Conservation (phyloP, 2,797 vertebrate species). For the Xenopus petersii region DNA sequence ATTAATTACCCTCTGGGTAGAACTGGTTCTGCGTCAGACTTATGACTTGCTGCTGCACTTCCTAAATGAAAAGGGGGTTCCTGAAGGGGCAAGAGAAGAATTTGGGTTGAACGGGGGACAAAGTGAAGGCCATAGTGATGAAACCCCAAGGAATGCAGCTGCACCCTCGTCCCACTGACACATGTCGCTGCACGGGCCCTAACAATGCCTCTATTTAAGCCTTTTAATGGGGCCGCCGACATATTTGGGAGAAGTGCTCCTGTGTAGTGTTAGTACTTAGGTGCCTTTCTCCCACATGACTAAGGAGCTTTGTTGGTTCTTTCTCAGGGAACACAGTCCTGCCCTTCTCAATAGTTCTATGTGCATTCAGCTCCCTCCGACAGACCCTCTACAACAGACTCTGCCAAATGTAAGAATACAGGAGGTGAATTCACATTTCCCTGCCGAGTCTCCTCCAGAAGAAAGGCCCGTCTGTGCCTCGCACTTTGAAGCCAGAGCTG, state of each 20-base stretch:
- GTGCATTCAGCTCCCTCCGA: constrained; percentile 51
- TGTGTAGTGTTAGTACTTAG: constrained; percentile 53
- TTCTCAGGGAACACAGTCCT: constrained; percentile 69
- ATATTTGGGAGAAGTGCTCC: constrained; percentile 22
- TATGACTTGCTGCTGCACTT: no score
- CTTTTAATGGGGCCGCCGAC: not conserved
- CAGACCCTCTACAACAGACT: constrained; percentile 74
- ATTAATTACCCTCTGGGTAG: no score
- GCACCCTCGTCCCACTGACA: no score
- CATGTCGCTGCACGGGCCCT: no score
- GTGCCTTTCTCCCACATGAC: constrained; percentile 62
- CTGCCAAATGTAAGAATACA: constrained; percentile 77
- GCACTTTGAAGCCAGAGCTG: constrained; percentile 76
- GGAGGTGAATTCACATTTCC: constrained; percentile 75
- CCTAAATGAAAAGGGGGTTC: no score
- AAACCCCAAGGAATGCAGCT: no score
- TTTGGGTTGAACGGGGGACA: no score
- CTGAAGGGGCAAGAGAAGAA: no score
- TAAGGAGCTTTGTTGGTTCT: constrained; percentile 72
- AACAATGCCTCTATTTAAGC: no score
- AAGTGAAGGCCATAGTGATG: no score
- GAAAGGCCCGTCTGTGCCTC: constrained; percentile 75
- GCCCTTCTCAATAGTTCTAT: constrained; percentile 75
- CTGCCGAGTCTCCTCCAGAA: constrained; percentile 73
- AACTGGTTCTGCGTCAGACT: no score